These are phyloP conservation scores for Silvanus unidentatus DNA, from an alignment of 2,888 invertebrate genomes.

Conservation along the genomic window DNA sequence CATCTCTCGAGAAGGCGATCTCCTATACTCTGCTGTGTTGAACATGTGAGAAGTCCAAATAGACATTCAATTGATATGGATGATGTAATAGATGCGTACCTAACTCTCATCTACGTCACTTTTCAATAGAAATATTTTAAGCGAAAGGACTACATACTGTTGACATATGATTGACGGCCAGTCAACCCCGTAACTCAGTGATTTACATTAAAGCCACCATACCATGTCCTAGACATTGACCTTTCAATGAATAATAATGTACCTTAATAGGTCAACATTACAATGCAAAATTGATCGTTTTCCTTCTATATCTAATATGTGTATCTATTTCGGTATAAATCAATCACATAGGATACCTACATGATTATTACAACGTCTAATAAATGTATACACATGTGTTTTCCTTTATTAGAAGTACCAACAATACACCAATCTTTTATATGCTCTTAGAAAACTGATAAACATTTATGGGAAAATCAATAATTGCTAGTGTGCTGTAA, in stretches of 20 bases:
- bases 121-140: slow-evolving; percentile 15
- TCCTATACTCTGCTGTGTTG: too few species aligned
- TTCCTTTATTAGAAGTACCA: too few species aligned
- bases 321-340: too few species aligned
- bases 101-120: slow-evolving; percentile 11
- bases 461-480: too few species aligned
- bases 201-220: slow-evolving; percentile 9
- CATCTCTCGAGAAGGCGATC: neutral
- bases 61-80: slow-evolving; percentile 5
- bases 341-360: too few species aligned
- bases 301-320: too few species aligned
- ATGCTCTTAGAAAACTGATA: too few species aligned
- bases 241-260: slow-evolving; percentile 7
- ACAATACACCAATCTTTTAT: too few species aligned
- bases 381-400: too few species aligned
- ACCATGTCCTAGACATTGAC: slow-evolving; percentile 12
- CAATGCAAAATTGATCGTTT: slow-evolving; percentile 15
- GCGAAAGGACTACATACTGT: slow-evolving; percentile 6
- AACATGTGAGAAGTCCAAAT: too few species aligned
- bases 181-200: slow-evolving; percentile 13
- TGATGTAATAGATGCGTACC: slow-evolving; percentile 8
- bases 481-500: too few species aligned
- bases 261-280: slow-evolving; percentile 16
- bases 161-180: slow-evolving; percentile 12
- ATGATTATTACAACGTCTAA: too few species aligned